These are phyloP conservation scores for Clarias magur DNA, from an alignment of 2,113 vertebrate species.

Conservation along the genomic window DNA sequence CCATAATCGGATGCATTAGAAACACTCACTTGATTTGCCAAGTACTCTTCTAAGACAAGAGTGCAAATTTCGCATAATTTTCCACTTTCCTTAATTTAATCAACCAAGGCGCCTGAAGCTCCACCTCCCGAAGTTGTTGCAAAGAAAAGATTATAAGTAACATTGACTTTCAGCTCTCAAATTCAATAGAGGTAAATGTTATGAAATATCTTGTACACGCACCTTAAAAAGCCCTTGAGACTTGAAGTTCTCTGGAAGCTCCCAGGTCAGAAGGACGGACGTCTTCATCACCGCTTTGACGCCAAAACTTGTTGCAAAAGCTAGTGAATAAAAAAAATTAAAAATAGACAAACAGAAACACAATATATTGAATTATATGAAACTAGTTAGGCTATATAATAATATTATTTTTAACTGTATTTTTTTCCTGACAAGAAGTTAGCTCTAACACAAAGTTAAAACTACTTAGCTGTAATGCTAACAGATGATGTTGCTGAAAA, in stretches of 20 bases:
- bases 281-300: slow-evolving; percentile 92
- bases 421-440: neutral
- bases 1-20: slow-evolving; percentile 24
- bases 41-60: neutral
- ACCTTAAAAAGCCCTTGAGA: slow-evolving; percentile 92
- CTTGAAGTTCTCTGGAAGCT: slow-evolving; percentile 90
- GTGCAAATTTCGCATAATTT: slow-evolving; percentile 11
- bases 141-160: neutral
- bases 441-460: neutral
- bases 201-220: neutral
- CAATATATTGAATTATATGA: neutral
- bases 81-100: slow-evolving; percentile 21
- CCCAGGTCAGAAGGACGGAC: slow-evolving; percentile 94
- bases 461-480: neutral
- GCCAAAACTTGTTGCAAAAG: slow-evolving; percentile 92
- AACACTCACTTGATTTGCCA: slow-evolving; percentile 7
- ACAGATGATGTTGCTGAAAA: neutral
- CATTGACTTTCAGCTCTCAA: neutral
- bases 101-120: neutral
- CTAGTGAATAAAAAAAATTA: slow-evolving; percentile 63
- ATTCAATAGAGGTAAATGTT: neutral
- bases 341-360: neutral
- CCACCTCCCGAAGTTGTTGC: neutral
- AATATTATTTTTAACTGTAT: neutral
- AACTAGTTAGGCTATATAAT: neutral